A percentile compares a stretch with the other conserved stretches of the same genome.
Evolutionary conservation across 1,140 invertebrate species (phyloP).

Genomic region (Saccostrea cuccullata): DNA sequence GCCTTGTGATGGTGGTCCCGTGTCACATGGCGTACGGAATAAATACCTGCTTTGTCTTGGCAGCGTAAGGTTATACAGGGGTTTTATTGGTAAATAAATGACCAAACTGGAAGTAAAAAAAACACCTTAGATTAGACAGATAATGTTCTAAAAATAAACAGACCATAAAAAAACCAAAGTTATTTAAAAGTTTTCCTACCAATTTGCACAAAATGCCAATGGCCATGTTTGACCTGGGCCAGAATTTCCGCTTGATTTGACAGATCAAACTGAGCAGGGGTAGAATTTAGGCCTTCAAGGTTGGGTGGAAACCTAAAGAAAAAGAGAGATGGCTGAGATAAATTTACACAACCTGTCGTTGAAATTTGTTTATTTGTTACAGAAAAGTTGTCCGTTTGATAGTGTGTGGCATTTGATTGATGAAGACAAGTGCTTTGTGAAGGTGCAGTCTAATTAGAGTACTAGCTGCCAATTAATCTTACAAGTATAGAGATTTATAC

Average conservation of each 20-base stretch:
- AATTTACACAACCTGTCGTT: neutral
- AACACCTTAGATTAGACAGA: slow-evolving; percentile 11
- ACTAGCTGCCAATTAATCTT: slow-evolving; percentile 16
- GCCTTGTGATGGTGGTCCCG: neutral
- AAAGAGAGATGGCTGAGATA: neutral
- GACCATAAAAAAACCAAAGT: slow-evolving; percentile 12
- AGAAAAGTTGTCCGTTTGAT: neutral
- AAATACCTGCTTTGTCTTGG: neutral
- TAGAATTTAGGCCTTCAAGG: neutral
- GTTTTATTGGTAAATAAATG: slow-evolving; percentile 25
- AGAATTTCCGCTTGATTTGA: neutral
- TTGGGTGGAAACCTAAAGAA: slow-evolving; percentile 1
- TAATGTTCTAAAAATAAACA: slow-evolving; percentile 35
- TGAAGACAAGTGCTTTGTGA: neutral
- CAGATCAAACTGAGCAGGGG: neutral
- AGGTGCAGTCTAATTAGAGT: neutral
- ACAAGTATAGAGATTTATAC: neutral
- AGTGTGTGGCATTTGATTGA: neutral
- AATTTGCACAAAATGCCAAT: slow-evolving; percentile 12
- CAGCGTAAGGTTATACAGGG: neutral
- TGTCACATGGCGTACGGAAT: neutral
- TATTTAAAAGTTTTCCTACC: slow-evolving; percentile 17
- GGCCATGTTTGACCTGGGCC: neutral
- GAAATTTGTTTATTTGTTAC: neutral
- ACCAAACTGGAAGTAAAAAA: neutral